These are phyloP conservation scores for Melanogrammus aeglefinus DNA, from an alignment of 2,797 vertebrate species.

Conservation along the genomic window DNA sequence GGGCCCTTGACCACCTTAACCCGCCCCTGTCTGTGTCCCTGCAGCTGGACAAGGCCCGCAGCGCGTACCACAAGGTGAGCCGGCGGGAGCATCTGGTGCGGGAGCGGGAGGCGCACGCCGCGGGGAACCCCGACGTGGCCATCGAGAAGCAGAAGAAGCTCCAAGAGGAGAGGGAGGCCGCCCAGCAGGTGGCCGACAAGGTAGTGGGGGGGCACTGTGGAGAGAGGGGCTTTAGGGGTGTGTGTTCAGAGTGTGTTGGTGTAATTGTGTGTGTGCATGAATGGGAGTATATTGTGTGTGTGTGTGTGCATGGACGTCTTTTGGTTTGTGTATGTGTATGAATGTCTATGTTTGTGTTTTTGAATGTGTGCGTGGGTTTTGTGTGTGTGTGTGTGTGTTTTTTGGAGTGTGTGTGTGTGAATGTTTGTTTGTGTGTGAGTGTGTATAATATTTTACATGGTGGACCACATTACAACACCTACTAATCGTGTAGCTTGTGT, in stretches of 20 bases:
- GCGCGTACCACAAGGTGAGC: slow-evolving; percentile 77
- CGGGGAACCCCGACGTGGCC: slow-evolving; percentile 76
- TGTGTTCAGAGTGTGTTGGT: neutral
- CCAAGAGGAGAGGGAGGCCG: slow-evolving; percentile 76
- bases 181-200: slow-evolving; percentile 75
- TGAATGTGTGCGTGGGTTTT: too few species aligned
- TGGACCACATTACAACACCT: too few species aligned
- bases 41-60: slow-evolving; percentile 79
- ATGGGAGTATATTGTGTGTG: too few species aligned
- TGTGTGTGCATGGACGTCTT: too few species aligned
- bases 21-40: neutral
- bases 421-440: neutral
- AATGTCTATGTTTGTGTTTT: neutral
- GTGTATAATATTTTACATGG: neutral
- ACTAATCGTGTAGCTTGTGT: too few species aligned
- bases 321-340: neutral
- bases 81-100: slow-evolving; percentile 75
- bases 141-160: slow-evolving; percentile 81
- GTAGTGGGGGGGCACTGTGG: slow-evolving; percentile 38
- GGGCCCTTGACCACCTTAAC: neutral
- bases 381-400: too few species aligned
- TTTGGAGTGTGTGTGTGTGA: too few species aligned
- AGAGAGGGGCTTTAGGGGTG: neutral
- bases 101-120: slow-evolving; percentile 71
- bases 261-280: neutral